Conservation (phyloP, 37 sponge, comb jelly and placozoan genomes). For the Bolinopsis microptera region DNA sequence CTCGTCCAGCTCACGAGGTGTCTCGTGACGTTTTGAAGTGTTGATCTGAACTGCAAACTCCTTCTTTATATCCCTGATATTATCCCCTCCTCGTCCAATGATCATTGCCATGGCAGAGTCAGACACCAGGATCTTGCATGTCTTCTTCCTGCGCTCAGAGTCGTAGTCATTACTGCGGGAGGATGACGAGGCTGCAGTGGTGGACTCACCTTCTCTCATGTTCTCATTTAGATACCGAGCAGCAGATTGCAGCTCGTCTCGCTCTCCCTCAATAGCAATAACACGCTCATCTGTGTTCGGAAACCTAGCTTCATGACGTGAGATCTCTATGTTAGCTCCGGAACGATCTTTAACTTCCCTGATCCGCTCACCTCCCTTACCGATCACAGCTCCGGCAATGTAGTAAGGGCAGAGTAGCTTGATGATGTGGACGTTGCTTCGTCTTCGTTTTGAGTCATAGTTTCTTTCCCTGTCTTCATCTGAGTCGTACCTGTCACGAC, state of each 20-base stretch:
- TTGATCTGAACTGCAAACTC: slow-evolving; percentile 64
- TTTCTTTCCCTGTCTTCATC: slow-evolving; percentile 34
- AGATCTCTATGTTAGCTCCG: slow-evolving; percentile 46
- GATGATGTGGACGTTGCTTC: background rate
- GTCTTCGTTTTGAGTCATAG: slow-evolving; percentile 49
- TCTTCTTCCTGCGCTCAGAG: background rate
- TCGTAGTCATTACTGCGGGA: background rate
- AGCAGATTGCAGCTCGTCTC: slow-evolving; percentile 58
- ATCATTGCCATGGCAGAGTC: slow-evolving; percentile 66
- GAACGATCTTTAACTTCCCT: slow-evolving; percentile 54
- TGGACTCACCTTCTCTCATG: slow-evolving; percentile 42
- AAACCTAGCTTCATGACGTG: slow-evolving; percentile 33
- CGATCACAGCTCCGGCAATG: slow-evolving; percentile 56
- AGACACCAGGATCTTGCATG: slow-evolving; percentile 55
- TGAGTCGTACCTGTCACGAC: slow-evolving; percentile 44
- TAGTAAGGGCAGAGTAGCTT: slow-evolving; percentile 47
- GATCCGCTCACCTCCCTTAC: slow-evolving; percentile 60
- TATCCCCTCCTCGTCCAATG: slow-evolving; percentile 50
- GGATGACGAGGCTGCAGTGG: background rate
- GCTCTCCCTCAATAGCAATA: slow-evolving; percentile 1
- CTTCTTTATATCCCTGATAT: slow-evolving; percentile 57
- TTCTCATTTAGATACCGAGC: background rate
- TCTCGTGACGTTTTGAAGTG: slow-evolving; percentile 40
- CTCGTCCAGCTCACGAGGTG: slow-evolving; percentile 33
- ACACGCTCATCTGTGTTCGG: slow-evolving; percentile 51